Evolutionary conservation across 1,140 invertebrate genomes (phyloP), one percentile per base, ranked within the genome.

Genomic region (Leptopilina boulardi): DNA sequence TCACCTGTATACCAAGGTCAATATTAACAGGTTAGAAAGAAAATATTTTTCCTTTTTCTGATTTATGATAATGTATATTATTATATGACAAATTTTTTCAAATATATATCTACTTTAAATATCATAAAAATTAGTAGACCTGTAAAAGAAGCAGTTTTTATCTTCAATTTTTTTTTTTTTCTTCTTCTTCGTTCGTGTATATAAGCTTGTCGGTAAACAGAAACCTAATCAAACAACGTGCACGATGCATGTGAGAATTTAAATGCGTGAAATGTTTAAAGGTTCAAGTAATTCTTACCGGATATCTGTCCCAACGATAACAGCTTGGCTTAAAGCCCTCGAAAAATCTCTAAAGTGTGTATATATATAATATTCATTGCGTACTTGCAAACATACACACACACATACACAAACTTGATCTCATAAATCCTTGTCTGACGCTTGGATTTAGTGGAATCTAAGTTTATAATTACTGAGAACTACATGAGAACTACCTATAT

Each of bases 391-490:
- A 38, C 3, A 38, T 9, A 38, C 9, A 30, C 26, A 30, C 26
- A 30, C 5, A 72, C 82, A 80, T 47, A 83, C 79, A 77, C 81
- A 77, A 79, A 79, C 71, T 78, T 83, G 84, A 88, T 87, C 85
- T 87, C 86, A 83, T 86, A 88, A 90, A 89, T 89, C 85, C 84
- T 83, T 82, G 79, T 82, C 77, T 76, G 70, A 74, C 75, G 70
- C 80, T 71, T 84, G 77, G 82, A 88, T 88, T 89, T 86, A 86
- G 83, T 84, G 78, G 79, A 86, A 88, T 86, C 85, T 86, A 86
- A 89, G 87, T 89, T 89, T 89, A 89, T 88, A 89, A 89, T 89
- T 89, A 88, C 84, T 82, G 70, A 83, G 86, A 86, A 86, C 83
- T 84, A 84, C 75, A 83, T 79, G 54, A 51, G 73, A n/a, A n/a